Percentiles rank a stretch among this genome's conserved stretches.
phyloP scores from a whole-genome alignment of 2,113 vertebrate species.

The Butastur rufipennis region DNA sequence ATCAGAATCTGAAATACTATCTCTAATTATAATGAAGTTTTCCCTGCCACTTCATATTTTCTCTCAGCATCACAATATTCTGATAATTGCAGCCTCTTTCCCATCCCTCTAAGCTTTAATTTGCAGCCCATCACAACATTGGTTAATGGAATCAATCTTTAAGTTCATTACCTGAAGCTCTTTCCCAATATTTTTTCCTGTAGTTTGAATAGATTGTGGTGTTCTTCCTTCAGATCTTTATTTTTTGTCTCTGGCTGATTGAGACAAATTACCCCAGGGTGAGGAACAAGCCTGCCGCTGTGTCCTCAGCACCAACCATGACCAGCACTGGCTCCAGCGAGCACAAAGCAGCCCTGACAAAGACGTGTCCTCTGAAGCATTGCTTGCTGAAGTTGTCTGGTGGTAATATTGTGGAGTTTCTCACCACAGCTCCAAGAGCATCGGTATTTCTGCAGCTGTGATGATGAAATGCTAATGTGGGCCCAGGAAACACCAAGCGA shows the following conservation, averaged over 20 bases:
- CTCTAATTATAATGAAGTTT: conserved; percentile 27
- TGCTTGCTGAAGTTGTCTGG: neutral
- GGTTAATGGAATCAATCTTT: conserved; percentile 48
- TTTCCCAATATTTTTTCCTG: conserved; percentile 44
- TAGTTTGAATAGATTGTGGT: conserved; percentile 32
- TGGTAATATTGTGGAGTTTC: neutral
- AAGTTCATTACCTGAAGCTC: conserved; percentile 52
- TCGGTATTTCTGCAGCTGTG: neutral
- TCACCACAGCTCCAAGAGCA: neutral
- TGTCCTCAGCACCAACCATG: accelerated
- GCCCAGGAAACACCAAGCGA: no score
- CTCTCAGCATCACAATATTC: neutral
- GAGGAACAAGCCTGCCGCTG: neutral
- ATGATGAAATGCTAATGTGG: neutral
- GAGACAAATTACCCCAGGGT: neutral
- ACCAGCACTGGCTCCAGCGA: accelerated
- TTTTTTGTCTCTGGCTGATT: conserved; percentile 12
- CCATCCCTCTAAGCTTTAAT: conserved; percentile 15
- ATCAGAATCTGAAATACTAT: neutral
- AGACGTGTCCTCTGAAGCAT: accelerated
- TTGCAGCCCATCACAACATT: conserved; percentile 16
- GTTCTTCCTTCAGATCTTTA: conserved; percentile 31
- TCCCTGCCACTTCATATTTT: neutral
- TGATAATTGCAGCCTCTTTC: conserved; percentile 7
- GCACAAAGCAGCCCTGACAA: neutral